These are phyloP conservation scores for Hyles lineata DNA, from an alignment of 2,888 invertebrate genomes.

Conservation along the genomic window DNA sequence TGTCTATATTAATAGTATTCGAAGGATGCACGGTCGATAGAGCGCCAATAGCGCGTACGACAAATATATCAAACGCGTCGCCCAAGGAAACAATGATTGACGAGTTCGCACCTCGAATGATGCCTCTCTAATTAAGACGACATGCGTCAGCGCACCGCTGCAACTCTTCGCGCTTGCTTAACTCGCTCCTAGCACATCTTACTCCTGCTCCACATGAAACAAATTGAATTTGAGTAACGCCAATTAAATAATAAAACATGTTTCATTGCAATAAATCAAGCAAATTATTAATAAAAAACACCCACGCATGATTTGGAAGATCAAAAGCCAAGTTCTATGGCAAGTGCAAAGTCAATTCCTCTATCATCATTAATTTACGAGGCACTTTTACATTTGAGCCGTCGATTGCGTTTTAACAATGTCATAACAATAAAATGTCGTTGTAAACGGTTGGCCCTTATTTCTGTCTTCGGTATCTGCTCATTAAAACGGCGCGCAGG, in stretches of 20 bases:
- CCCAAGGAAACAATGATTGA: constrained; percentile 79
- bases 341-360: constrained; percentile 27
- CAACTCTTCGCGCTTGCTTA: constrained; percentile 69
- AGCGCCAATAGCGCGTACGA: constrained; percentile 67
- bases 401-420: constrained; percentile 75
- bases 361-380: constrained; percentile 54
- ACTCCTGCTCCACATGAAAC: constrained; percentile 47
- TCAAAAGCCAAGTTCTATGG: constrained; percentile 22
- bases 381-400: constrained; percentile 60
- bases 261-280: not conserved
- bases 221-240: constrained; percentile 39
- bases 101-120: constrained; percentile 81
- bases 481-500: constrained; percentile 78
- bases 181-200: constrained; percentile 62
- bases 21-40: constrained; percentile 68
- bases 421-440: constrained; percentile 78
- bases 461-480: constrained; percentile 83
- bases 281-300: not conserved
- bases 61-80: constrained; percentile 69
- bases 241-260: not conserved
- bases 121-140: constrained; percentile 81
- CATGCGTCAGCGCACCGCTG: constrained; percentile 74
- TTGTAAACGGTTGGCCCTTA: constrained; percentile 77
- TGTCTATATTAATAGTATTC: constrained; percentile 7
- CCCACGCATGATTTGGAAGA: constrained; percentile 18